These are phyloP conservation scores for Macroramphosus scolopax DNA, from an alignment of 2,797 vertebrate species.

Conservation along the genomic window DNA sequence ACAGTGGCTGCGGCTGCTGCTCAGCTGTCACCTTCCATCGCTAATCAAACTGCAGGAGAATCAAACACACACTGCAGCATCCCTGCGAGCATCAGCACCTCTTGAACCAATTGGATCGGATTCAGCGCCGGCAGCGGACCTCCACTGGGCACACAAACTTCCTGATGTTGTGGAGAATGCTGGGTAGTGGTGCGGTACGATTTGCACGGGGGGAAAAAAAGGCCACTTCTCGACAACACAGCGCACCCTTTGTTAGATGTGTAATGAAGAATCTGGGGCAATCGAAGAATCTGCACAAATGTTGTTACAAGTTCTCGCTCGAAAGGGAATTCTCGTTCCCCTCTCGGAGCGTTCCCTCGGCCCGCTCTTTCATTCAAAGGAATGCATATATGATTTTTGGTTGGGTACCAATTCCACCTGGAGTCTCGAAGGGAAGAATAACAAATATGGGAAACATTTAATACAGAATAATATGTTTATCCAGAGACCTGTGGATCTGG, in stretches of 20 bases:
- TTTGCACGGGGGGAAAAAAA: slow-evolving; percentile 33
- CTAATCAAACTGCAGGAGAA: slow-evolving; percentile 42
- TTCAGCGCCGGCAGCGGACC: slow-evolving; percentile 48
- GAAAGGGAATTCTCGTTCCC: slow-evolving; percentile 70
- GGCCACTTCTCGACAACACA: slow-evolving; percentile 57
- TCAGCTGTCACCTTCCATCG: slow-evolving; percentile 64
- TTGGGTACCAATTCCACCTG: slow-evolving; percentile 76
- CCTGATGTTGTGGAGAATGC: slow-evolving; percentile 49
- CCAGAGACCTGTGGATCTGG: slow-evolving; percentile 68
- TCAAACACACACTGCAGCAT: slow-evolving; percentile 14
- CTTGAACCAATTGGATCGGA: slow-evolving; percentile 52
- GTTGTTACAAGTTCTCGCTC: slow-evolving; percentile 73
- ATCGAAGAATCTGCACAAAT: slow-evolving; percentile 70
- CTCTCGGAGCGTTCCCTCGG: slow-evolving; percentile 45
- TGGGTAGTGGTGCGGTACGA: slow-evolving; percentile 22
- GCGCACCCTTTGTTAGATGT: slow-evolving; percentile 63
- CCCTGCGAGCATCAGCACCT: slow-evolving; percentile 41
- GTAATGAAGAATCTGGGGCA: slow-evolving; percentile 53
- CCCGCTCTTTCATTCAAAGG: slow-evolving; percentile 63
- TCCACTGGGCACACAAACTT: slow-evolving; percentile 43
- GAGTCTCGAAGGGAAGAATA: slow-evolving; percentile 77
- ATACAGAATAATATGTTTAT: slow-evolving; percentile 81
- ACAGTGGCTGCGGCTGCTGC: slow-evolving; percentile 36
- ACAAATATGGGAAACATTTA: slow-evolving; percentile 82
- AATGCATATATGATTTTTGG: slow-evolving; percentile 71